Base-by-base conservation (phyloP, 2,113 vertebrate genomes). In the Eidolon helvum region DNA sequence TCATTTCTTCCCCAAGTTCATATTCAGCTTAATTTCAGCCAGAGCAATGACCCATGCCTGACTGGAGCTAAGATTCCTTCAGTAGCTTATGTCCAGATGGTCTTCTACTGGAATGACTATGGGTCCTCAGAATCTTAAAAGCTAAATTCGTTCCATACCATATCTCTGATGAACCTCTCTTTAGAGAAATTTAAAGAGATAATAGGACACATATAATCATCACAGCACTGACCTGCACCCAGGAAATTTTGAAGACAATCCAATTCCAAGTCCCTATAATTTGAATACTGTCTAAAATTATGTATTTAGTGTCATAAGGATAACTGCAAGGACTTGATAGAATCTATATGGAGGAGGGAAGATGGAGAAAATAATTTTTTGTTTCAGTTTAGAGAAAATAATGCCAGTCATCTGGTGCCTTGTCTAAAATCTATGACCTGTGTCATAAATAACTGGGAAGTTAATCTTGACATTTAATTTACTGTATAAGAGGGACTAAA, bases 1-100 rank as follows among this genome's bases (percentile, higher is more conserved):
- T 28, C 48, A 68, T 59, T 97, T 91, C 35, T 43, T 92, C 40
- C 79, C 7, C n/a, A 97, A 90, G 26, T 96, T 96, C 16, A 59
- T 75, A 89, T 84, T 86, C 33, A 87, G 19, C 11, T 79, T 94
- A 87, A 65, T 83, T n/a, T 88, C 69, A 92, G 55, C 26, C 72
- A 75, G 65, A 84, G 30, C 4, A 40, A 61, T 72, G 57, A 40
- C 43, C 28, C 7, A 7, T 19, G 40, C 28, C 55, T 50, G 11
- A 14, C 1, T 88, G 19, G 12, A 88, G 71, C 50, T 40, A 79
- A 43, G 35, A 88, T 77, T 94, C 38, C 15, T 63, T 88, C 43
- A 61, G 11, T 10, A 53, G 24, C 11, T 50, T 5, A 92, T 30
- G 35, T 28, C 21, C 18, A 82, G 15, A 26, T 0, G 0, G 12